phyloP scores from a whole-genome alignment of 2,797 vertebrate species.

The Oreortyx pictus region DNA sequence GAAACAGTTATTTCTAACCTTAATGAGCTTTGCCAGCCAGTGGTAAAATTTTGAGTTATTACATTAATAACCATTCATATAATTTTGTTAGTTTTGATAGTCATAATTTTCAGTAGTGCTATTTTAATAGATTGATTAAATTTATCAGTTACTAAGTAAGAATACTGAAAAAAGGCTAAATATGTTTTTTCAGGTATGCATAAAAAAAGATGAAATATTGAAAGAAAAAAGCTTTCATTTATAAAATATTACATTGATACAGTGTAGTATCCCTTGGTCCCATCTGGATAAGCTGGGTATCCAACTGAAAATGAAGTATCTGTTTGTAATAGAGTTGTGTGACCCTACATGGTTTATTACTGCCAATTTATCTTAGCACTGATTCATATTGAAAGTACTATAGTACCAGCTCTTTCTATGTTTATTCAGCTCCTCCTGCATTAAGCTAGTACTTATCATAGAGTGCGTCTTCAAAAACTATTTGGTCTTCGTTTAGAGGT shows the following conservation, averaged over 20 bases:
- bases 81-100: conserved; percentile 19
- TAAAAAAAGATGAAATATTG: neutral
- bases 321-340: neutral
- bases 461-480: neutral
- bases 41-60: neutral
- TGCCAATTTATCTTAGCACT: neutral
- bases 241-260: neutral
- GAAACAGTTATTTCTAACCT: conserved; percentile 43
- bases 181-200: neutral
- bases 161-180: neutral
- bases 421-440: neutral
- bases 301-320: neutral
- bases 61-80: neutral
- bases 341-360: neutral
- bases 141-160: neutral
- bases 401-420: neutral
- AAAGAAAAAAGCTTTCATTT: neutral
- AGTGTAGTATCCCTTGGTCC: neutral
- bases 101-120: neutral
- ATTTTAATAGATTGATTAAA: neutral
- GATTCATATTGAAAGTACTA: neutral
- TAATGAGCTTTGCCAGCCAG: conserved; percentile 42
- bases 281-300: neutral
- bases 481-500: neutral
- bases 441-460: neutral